Evolutionary conservation across 2,888 invertebrate genomes (phyloP).

Genomic region (Balanococcus diminutus): DNA sequence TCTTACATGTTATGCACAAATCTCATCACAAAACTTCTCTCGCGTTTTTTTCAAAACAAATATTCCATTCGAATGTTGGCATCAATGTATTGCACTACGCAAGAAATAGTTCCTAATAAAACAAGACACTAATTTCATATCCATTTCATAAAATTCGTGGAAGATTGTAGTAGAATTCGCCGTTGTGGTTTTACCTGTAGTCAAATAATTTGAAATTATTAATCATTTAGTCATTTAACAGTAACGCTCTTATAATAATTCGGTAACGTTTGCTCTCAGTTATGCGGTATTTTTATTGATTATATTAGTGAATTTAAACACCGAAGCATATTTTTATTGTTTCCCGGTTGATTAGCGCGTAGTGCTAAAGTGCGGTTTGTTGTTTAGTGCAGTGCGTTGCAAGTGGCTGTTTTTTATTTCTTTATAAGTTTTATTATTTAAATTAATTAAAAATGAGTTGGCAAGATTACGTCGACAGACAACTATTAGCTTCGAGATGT

Average conservation of each 20-base stretch:
- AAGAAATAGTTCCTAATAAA: constrained; percentile 47
- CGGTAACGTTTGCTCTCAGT: not conserved
- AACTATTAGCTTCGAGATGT: constrained; percentile 93
- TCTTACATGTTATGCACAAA: too few species aligned
- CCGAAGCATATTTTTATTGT: constrained; percentile 45
- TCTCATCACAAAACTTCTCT: not conserved
- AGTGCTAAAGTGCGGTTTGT: constrained; percentile 45
- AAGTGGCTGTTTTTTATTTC: constrained; percentile 51
- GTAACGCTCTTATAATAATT: not conserved
- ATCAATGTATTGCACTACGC: not conserved
- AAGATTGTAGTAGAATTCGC: constrained; percentile 34
- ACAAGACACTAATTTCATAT: constrained; percentile 1
- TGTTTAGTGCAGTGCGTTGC: constrained; percentile 46
- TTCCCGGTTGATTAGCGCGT: constrained; percentile 45
- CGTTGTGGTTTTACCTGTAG: constrained; percentile 31
- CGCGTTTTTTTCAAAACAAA: not conserved
- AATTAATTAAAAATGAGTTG: constrained; percentile 65
- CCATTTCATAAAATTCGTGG: not conserved
- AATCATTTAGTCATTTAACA: not conserved
- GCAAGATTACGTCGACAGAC: constrained; percentile 98
- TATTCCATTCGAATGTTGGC: constrained; percentile 7
- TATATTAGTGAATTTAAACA: constrained; percentile 32
- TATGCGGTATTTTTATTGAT: constrained; percentile 43
- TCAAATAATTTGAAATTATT: not conserved
- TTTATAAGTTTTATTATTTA: constrained; percentile 23